A percentile compares a stretch with the other conserved stretches of the same genome.
Evolutionary conservation across 2,113 vertebrate genomes (phyloP).

Genomic region (Erythrolamprus reginae): DNA sequence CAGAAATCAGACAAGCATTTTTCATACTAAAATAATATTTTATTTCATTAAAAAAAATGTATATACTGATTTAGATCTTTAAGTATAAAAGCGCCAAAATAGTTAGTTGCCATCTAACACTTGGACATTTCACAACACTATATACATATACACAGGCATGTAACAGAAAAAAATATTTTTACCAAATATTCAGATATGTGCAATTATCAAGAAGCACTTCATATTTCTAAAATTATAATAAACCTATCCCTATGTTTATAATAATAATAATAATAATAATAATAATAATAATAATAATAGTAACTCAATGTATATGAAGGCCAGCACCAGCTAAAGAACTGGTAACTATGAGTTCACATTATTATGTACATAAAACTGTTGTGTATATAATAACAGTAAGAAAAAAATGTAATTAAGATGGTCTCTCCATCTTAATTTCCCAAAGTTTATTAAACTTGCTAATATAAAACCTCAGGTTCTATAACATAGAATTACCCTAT

Average conservation of each 20-base stretch:
- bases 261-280: neutral
- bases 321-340: neutral
- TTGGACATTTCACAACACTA: neutral
- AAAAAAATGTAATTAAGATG: neutral
- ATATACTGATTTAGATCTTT: neutral
- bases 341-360: neutral
- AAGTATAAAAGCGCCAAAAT: neutral
- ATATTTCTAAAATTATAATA: constrained; percentile 6
- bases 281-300: neutral
- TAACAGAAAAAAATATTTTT: neutral
- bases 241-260: neutral
- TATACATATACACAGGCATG: neutral
- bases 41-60: neutral
- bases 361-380: neutral
- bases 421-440: neutral
- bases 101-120: too few relatives aligned
- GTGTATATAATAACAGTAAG: neutral
- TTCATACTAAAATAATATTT: neutral
- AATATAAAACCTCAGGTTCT: neutral
- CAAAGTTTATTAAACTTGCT: neutral
- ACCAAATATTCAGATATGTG: neutral
- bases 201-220: neutral
- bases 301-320: neutral
- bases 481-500: neutral
- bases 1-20: neutral